Conservation (phyloP, 2,113 vertebrate species). For the Sinocyclocheilus rhinocerous region DNA sequence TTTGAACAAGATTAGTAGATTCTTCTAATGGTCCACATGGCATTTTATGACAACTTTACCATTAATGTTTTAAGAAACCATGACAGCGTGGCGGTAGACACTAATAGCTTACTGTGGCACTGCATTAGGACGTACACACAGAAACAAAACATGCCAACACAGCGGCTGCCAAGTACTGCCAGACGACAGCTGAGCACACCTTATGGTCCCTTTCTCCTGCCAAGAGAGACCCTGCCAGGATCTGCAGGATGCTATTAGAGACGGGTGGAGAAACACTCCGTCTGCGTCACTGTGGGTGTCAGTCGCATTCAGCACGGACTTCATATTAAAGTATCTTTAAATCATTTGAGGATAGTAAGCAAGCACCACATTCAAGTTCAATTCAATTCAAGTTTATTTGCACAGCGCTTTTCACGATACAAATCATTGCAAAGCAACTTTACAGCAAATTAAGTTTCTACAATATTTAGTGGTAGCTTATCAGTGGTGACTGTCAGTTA, state of each 20-base stretch:
- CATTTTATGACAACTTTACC: neutral
- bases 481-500: too few relatives aligned
- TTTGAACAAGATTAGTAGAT: neutral
- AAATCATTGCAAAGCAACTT: too few relatives aligned
- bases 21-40: neutral
- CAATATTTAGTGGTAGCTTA: too few relatives aligned
- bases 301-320: neutral
- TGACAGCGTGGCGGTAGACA: neutral
- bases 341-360: neutral
- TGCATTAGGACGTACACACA: neutral
- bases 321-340: neutral
- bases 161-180: neutral
- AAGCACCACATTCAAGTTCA: too few relatives aligned
- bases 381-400: too few relatives aligned
- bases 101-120: neutral
- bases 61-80: neutral
- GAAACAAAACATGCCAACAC: conserved; percentile 4
- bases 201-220: conserved; percentile 20
- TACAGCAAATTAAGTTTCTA: too few relatives aligned
- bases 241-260: conserved; percentile 23
- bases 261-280: neutral
- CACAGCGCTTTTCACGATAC: too few relatives aligned
- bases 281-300: neutral
- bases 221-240: conserved; percentile 10
- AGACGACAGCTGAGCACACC: conserved; percentile 43